These are phyloP conservation scores for Xylocampa areola DNA, from an alignment of 2,888 invertebrate species.

Conservation along the genomic window DNA sequence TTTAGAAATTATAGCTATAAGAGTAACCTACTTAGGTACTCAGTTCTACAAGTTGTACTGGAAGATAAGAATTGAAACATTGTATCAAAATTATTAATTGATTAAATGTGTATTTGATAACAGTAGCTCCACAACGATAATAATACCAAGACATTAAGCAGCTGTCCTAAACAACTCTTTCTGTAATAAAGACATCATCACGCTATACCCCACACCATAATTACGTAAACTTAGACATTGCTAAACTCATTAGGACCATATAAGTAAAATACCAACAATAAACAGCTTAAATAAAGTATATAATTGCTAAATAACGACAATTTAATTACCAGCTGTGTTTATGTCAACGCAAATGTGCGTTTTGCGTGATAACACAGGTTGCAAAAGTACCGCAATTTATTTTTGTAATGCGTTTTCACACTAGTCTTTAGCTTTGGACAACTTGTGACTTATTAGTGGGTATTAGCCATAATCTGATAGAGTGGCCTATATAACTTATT, in stretches of 20 bases:
- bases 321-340: constrained; percentile 65
- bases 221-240: constrained; percentile 33
- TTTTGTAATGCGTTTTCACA: constrained; percentile 58
- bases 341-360: constrained; percentile 68
- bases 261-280: constrained; percentile 45
- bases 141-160: constrained; percentile 18
- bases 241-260: constrained; percentile 38
- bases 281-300: constrained; percentile 49
- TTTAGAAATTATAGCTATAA: too few species aligned
- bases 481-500: constrained; percentile 31
- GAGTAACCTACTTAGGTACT: too few species aligned
- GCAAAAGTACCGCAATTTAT: constrained; percentile 55
- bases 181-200: constrained; percentile 42
- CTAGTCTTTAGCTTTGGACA: constrained; percentile 42
- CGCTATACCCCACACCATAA: constrained; percentile 21
- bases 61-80: constrained; percentile 22
- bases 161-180: constrained; percentile 6
- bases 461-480: constrained; percentile 53
- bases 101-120: constrained; percentile 17
- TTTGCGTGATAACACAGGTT: constrained; percentile 66
- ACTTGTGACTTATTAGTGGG: constrained; percentile 45
- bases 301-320: constrained; percentile 66
- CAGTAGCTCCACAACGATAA: constrained; percentile 11
- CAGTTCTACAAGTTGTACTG: constrained; percentile 1
- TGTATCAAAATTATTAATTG: constrained; percentile 4